phyloP scores from a whole-genome alignment of 2,888 invertebrate species.

The Trichogramma evanescens region DNA sequence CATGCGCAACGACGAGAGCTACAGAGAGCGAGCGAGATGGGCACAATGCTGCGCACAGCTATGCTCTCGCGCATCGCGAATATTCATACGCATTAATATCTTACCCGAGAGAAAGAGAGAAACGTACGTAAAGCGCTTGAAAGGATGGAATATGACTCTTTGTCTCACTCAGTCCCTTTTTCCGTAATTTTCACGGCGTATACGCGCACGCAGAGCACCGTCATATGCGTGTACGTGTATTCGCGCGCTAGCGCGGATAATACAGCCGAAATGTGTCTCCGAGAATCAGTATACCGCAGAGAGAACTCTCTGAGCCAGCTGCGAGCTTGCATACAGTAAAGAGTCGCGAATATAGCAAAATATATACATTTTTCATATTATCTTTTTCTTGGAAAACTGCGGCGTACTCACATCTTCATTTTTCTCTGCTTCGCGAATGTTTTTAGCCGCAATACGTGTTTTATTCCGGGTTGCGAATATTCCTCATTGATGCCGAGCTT shows the following conservation, averaged over 20 bases:
- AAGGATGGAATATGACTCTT: slow-evolving; percentile 20
- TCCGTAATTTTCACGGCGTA: slow-evolving; percentile 15
- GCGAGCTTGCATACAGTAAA: slow-evolving; percentile 8
- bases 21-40: slow-evolving; percentile 38
- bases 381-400: too few species aligned
- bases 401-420: too few species aligned
- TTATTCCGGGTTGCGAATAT: too few species aligned
- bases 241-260: slow-evolving; percentile 28
- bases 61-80: slow-evolving; percentile 29
- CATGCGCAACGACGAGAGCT: slow-evolving; percentile 43
- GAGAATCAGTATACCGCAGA: slow-evolving; percentile 41
- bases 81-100: slow-evolving; percentile 47
- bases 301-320: slow-evolving; percentile 37
- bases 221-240: slow-evolving; percentile 22
- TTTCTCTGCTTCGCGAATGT: too few species aligned
- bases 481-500: too few species aligned
- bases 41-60: slow-evolving; percentile 37
- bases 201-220: slow-evolving; percentile 21
- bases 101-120: slow-evolving; percentile 34
- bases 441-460: too few species aligned
- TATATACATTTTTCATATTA: too few species aligned
- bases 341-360: too few species aligned
- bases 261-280: slow-evolving; percentile 46
- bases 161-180: slow-evolving; percentile 16
- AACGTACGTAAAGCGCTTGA: slow-evolving; percentile 37